These are phyloP conservation scores for Melanotaenia nigrans DNA, from an alignment of 2,797 vertebrate species.

Conservation along the genomic window DNA sequence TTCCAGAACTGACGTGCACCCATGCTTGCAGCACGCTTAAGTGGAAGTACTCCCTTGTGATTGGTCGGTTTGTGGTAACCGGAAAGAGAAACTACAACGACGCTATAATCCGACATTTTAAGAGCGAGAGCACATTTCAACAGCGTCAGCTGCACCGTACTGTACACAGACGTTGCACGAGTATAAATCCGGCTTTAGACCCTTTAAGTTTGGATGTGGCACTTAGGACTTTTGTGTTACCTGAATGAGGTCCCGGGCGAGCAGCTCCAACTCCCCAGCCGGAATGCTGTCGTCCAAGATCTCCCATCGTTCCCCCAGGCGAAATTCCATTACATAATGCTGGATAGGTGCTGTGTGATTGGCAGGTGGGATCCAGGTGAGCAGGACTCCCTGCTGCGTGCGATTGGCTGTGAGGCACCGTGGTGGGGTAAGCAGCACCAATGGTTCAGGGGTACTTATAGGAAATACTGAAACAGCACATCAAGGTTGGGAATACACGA, in stretches of 20 bases:
- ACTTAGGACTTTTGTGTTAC: conserved; percentile 62
- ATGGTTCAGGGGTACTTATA: conserved; percentile 86
- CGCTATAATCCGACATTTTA: too few species aligned
- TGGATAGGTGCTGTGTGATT: conserved; percentile 87
- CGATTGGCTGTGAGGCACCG: conserved; percentile 91
- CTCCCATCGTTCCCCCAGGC: conserved; percentile 92
- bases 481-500: conserved; percentile 17
- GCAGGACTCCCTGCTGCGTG: conserved; percentile 89
- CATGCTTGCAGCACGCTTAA: too few species aligned
- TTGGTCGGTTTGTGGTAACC: too few species aligned
- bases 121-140: too few species aligned
- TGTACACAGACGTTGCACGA: too few species aligned
- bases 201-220: background rate
- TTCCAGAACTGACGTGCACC: too few species aligned
- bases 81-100: too few species aligned
- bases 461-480: conserved; percentile 81
- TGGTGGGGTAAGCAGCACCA: conserved; percentile 91
- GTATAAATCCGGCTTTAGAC: background rate
- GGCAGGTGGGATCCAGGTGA: conserved; percentile 91
- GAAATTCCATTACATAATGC: conserved; percentile 91
- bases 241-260: conserved; percentile 94
- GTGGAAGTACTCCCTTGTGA: too few species aligned
- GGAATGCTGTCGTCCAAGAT: conserved; percentile 89
- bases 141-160: too few species aligned
- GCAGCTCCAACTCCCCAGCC: conserved; percentile 85